Conservation (phyloP, 2,888 invertebrate species). For the Aleiodes leptofemur region DNA sequence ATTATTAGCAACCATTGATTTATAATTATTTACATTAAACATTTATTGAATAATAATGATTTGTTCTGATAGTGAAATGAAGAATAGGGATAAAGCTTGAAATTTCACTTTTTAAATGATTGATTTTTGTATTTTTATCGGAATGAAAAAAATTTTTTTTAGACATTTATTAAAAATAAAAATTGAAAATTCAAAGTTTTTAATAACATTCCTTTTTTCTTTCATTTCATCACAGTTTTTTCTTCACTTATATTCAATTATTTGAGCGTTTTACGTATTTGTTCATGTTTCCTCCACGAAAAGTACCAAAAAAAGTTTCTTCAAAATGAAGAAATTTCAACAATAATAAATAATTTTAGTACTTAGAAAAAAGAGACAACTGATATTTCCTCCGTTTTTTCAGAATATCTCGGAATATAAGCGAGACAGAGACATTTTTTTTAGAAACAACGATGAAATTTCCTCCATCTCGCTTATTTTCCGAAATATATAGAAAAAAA, state of each 20-base stretch:
- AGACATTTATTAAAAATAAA: too few species aligned
- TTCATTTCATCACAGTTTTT: conserved; percentile 6
- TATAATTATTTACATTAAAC: conserved; percentile 7
- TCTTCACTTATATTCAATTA: neutral
- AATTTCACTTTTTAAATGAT: too few species aligned
- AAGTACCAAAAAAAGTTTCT: conserved; percentile 1
- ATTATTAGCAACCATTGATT: too few species aligned
- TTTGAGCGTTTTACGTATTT: conserved; percentile 16
- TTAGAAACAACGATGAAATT: too few species aligned
- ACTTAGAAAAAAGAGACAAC: neutral
- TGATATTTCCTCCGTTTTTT: neutral
- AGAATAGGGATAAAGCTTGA: neutral
- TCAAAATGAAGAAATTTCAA: neutral
- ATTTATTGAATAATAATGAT: conserved; percentile 1
- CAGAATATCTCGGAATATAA: neutral
- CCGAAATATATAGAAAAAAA: too few species aligned
- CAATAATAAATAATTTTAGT: neutral
- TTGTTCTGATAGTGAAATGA: neutral
- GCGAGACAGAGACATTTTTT: neutral
- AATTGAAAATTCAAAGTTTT: too few species aligned
- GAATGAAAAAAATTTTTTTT: too few species aligned
- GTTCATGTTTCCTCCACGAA: conserved; percentile 22
- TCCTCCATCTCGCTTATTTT: too few species aligned
- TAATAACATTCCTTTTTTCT: neutral
- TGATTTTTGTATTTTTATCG: too few species aligned